These are phyloP conservation scores for Tetropium fuscum DNA, from an alignment of 2,888 invertebrate genomes.

Conservation along the genomic window DNA sequence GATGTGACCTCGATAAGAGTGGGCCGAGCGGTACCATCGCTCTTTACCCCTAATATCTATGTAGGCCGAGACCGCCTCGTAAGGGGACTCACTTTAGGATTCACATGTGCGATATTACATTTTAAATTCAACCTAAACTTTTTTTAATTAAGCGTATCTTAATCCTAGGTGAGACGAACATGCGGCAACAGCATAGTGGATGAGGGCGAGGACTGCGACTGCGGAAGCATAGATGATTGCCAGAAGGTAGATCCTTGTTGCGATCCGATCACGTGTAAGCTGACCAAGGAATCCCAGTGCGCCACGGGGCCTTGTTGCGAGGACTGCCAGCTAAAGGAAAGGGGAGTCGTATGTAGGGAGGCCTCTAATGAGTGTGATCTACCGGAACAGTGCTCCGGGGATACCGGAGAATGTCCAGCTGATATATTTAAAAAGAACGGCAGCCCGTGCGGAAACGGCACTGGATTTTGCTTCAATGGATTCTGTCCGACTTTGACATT, in stretches of 20 bases:
- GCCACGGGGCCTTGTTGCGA: constrained; percentile 93
- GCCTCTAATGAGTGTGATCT: constrained; percentile 95
- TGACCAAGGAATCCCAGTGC: constrained; percentile 94
- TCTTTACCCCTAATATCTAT: too few species aligned
- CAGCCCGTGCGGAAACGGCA: constrained; percentile 78
- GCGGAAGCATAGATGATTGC: constrained; percentile 93
- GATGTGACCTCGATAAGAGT: too few species aligned
- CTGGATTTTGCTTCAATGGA: constrained; percentile 92
- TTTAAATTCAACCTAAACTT: neutral
- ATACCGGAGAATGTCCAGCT: constrained; percentile 87
- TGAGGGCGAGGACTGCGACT: constrained; percentile 98
- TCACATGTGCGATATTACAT: too few species aligned
- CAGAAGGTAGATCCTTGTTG: constrained; percentile 92
- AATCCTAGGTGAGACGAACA: constrained; percentile 67
- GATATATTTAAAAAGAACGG: constrained; percentile 96
- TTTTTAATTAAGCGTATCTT: neutral
- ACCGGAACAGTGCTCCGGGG: constrained; percentile 93
- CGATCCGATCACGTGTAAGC: constrained; percentile 96
- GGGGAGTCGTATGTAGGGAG: constrained; percentile 87
- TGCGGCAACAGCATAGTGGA: constrained; percentile 97
- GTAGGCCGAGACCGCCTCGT: too few species aligned
- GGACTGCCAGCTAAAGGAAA: constrained; percentile 80
- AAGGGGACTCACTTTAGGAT: too few species aligned
- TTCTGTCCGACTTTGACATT: constrained; percentile 87
- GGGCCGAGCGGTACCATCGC: too few species aligned